Percentiles rank a stretch among this genome's conserved stretches.
These are phyloP conservation scores for Eueides isabella DNA, from an alignment of 1,140 invertebrate genomes.

Conservation along the genomic window DNA sequence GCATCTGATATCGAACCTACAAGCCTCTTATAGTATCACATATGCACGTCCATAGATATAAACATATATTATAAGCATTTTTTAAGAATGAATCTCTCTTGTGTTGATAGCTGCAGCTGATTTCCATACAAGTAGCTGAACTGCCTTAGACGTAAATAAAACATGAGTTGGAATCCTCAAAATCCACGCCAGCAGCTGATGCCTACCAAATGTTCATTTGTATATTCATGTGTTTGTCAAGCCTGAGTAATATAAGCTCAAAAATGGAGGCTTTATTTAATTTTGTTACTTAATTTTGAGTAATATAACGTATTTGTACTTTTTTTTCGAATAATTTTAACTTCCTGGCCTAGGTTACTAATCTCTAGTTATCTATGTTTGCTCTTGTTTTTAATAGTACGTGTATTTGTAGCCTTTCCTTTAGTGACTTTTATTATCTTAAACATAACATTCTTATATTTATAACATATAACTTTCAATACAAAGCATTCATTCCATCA, in stretches of 20 bases:
- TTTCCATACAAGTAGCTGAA: slow-evolving; percentile 22
- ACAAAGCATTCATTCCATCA: too few relatives aligned
- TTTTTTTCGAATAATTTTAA: not conserved
- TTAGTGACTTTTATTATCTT: too few relatives aligned
- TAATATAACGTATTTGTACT: not conserved
- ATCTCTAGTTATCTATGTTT: too few relatives aligned
- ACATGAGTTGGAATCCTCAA: slow-evolving; percentile 18
- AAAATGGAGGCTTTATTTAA: not conserved
- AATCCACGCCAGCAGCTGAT: not conserved
- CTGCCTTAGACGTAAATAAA: slow-evolving; percentile 15
- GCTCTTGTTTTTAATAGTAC: too few relatives aligned
- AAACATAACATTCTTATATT: too few relatives aligned
- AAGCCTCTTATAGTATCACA: too few relatives aligned
- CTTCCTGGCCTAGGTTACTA: too few relatives aligned
- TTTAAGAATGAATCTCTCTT: not conserved
- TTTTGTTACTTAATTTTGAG: not conserved
- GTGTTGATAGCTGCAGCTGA: slow-evolving; percentile 16
- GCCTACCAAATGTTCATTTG: not conserved
- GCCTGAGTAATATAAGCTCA: not conserved
- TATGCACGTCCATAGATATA: too few relatives aligned
- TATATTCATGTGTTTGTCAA: slow-evolving; percentile 5
- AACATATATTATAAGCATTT: not conserved
- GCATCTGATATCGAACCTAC: too few relatives aligned
- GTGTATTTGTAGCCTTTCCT: too few relatives aligned
- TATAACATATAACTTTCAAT: too few relatives aligned